phyloP scores from a whole-genome alignment of 2,797 vertebrate genomes.

The Menidia menidia region DNA sequence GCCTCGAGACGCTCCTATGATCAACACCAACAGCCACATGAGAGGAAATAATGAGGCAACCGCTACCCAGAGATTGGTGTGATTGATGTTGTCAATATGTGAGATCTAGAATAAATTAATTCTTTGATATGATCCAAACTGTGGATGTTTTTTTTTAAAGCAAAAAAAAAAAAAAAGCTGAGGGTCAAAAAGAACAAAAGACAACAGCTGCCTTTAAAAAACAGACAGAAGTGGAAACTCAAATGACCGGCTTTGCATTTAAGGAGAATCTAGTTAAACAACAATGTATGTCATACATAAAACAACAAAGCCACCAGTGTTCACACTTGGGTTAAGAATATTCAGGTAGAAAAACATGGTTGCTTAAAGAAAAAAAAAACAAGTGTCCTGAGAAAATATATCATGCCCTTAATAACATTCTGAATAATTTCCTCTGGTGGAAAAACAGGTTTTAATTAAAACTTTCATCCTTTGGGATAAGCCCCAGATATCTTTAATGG shows the following conservation, averaged over 20 bases:
- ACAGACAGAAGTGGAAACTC: background rate
- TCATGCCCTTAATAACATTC: conserved; percentile 69
- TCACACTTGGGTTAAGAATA: too few species aligned
- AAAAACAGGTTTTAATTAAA: conserved; percentile 75
- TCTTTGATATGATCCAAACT: conserved; percentile 55
- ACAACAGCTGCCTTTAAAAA: background rate
- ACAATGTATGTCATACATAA: background rate
- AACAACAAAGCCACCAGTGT: background rate
- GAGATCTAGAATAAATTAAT: conserved; percentile 64
- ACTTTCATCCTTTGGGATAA: conserved; percentile 56
- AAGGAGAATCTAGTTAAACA: background rate
- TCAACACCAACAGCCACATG: conserved; percentile 66
- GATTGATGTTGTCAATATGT: conserved; percentile 78
- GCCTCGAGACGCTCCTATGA: conserved; percentile 79
- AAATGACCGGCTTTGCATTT: background rate
- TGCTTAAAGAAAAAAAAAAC: background rate
- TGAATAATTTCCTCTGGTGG: conserved; percentile 63
- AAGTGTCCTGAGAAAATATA: conserved; percentile 31
- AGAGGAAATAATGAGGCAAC: conserved; percentile 51
- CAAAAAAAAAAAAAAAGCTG: conserved; percentile 3
- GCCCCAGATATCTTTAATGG: conserved; percentile 69
- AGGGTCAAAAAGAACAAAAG: conserved; percentile 47
- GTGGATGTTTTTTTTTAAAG: conserved; percentile 44
- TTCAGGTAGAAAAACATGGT: background rate
- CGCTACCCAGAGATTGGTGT: conserved; percentile 53